Percentiles rank a stretch among this genome's conserved stretches.
These are phyloP conservation scores for Pampus argenteus DNA, from an alignment of 2,797 vertebrate species.

Conservation along the genomic window DNA sequence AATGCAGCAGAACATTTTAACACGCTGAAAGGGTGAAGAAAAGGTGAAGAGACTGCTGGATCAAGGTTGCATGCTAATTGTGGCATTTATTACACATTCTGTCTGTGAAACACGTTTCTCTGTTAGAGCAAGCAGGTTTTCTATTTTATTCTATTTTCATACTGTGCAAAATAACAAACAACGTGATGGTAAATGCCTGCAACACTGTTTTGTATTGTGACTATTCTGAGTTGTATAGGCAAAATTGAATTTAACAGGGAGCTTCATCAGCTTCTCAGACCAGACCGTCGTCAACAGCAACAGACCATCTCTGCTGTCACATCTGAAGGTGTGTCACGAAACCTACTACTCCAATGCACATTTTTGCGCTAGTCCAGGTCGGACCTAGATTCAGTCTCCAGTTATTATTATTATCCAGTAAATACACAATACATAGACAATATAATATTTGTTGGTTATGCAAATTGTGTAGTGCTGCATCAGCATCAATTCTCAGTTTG, in stretches of 20 bases:
- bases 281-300: too few relatives aligned
- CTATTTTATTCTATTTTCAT: slow-evolving; percentile 1
- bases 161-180: slow-evolving; percentile 19
- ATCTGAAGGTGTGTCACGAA: too few relatives aligned
- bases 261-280: too few relatives aligned
- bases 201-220: not conserved
- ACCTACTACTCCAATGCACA: too few relatives aligned
- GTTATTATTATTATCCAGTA: not conserved
- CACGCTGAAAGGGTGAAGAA: slow-evolving; percentile 25
- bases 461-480: not conserved
- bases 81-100: slow-evolving; percentile 58
- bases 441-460: not conserved
- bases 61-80: slow-evolving; percentile 62
- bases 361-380: too few relatives aligned
- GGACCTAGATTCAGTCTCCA: too few relatives aligned
- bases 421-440: not conserved
- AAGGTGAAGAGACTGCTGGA: not conserved
- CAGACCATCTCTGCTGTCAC: too few relatives aligned
- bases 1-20: slow-evolving; percentile 43
- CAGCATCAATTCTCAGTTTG: slow-evolving; percentile 48
- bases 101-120: slow-evolving; percentile 5
- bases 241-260: not conserved
- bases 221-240: not conserved
- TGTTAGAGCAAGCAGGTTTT: not conserved
- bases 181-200: not conserved